A percentile compares a stretch with the other conserved stretches of the same genome.
Conservation (phyloP, 2,797 vertebrate genomes). For the Squalus acanthias region DNA sequence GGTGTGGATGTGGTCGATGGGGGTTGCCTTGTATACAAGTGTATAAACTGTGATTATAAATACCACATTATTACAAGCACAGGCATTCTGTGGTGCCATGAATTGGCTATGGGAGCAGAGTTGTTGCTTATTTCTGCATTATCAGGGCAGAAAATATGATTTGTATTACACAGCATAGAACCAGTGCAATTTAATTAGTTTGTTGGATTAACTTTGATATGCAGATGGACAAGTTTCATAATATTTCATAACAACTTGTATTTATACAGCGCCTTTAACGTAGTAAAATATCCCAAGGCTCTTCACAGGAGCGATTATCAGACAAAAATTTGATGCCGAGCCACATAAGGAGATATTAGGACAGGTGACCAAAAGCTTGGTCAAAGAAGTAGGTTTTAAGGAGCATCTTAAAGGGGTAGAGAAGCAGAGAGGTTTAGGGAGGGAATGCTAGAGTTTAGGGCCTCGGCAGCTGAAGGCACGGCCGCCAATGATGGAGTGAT, state of each 20-base stretch:
- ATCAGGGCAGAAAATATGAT: not conserved
- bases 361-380: not conserved
- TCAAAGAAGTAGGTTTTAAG: not conserved
- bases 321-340: not conserved
- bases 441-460: not conserved
- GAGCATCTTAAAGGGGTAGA: not conserved
- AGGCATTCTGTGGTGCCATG: no score
- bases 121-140: not conserved
- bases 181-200: not conserved
- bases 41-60: not conserved
- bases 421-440: not conserved
- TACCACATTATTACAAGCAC: not conserved
- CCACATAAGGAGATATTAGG: not conserved
- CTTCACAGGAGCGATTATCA: not conserved
- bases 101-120: not conserved
- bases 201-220: not conserved
- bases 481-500: not conserved
- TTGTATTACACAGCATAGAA: not conserved
- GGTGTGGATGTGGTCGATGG: not conserved
- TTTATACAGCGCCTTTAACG: not conserved
- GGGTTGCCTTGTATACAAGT: not conserved
- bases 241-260: not conserved
- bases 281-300: not conserved
- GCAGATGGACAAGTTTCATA: not conserved
- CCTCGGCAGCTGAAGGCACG: not conserved